Conservation (phyloP, 2,888 invertebrate species). For the Cybosia mesomella region DNA sequence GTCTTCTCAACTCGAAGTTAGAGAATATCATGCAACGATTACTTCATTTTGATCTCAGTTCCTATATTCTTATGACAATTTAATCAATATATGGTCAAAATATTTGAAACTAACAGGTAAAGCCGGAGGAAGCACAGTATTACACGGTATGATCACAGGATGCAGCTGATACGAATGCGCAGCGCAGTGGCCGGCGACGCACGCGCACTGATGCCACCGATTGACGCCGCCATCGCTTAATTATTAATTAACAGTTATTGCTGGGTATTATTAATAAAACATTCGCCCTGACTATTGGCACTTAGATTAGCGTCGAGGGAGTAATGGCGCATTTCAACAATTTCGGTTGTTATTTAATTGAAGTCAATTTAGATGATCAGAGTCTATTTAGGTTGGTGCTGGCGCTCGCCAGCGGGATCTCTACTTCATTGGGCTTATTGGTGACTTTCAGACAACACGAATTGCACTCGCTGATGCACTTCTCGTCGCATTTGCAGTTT, state of each 20-base stretch:
- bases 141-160: neutral
- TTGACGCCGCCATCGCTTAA: slow-evolving; percentile 75
- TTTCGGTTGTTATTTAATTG: slow-evolving; percentile 88
- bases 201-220: slow-evolving; percentile 71
- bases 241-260: slow-evolving; percentile 85
- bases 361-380: slow-evolving; percentile 88
- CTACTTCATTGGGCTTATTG: slow-evolving; percentile 87
- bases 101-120: neutral
- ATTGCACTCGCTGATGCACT: slow-evolving; percentile 86
- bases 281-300: slow-evolving; percentile 86
- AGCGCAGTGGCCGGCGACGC: slow-evolving; percentile 50
- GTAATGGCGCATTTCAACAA: slow-evolving; percentile 87
- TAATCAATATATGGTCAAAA: neutral
- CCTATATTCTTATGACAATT: neutral
- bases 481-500: slow-evolving; percentile 77
- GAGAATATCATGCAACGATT: neutral
- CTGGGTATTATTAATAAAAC: slow-evolving; percentile 84
- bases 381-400: slow-evolving; percentile 87
- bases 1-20: neutral
- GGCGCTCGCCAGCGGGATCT: slow-evolving; percentile 86
- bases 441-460: slow-evolving; percentile 87
- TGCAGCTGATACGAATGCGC: slow-evolving; percentile 36
- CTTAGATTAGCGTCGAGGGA: slow-evolving; percentile 86
- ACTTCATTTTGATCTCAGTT: neutral
- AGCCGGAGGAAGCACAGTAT: neutral